Evolutionary conservation across 2,888 invertebrate genomes (phyloP).

Genomic region (Branchipolynoe longqiensis): DNA sequence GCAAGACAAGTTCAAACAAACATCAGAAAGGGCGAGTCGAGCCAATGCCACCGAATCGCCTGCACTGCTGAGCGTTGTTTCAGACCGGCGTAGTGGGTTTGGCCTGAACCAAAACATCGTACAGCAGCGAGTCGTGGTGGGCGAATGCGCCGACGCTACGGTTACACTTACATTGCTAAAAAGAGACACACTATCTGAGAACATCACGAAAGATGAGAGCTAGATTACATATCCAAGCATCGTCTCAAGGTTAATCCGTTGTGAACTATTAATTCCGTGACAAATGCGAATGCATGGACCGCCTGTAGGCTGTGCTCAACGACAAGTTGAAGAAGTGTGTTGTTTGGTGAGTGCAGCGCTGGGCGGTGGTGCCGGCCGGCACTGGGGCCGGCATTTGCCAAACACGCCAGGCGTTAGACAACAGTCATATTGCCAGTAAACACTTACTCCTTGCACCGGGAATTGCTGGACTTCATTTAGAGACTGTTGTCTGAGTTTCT

Average conservation of each 20-base stretch:
- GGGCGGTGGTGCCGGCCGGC: conserved; percentile 10
- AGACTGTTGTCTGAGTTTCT: conserved; percentile 92
- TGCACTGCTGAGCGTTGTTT: too few species aligned
- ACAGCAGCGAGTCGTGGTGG: neutral
- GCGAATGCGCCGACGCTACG: too few species aligned
- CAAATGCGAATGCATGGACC: neutral
- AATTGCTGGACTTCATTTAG: conserved; percentile 89
- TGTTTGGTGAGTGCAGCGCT: neutral
- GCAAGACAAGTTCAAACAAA: conserved; percentile 77
- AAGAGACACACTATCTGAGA: neutral
- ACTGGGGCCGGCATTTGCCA: neutral
- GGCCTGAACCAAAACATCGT: neutral
- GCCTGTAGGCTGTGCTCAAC: too few species aligned
- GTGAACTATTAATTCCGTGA: neutral
- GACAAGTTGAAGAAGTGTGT: too few species aligned
- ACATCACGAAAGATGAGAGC: neutral
- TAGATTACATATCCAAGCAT: neutral
- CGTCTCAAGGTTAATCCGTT: neutral
- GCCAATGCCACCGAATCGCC: too few species aligned
- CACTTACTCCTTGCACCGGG: conserved; percentile 86
- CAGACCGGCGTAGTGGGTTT: too few species aligned
- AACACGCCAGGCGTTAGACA: neutral
- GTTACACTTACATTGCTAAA: neutral
- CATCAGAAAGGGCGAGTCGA: neutral
- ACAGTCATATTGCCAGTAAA: conserved; percentile 1